Conservation (phyloP, 2,888 invertebrate genomes). For the Celastrina argiolus region DNA sequence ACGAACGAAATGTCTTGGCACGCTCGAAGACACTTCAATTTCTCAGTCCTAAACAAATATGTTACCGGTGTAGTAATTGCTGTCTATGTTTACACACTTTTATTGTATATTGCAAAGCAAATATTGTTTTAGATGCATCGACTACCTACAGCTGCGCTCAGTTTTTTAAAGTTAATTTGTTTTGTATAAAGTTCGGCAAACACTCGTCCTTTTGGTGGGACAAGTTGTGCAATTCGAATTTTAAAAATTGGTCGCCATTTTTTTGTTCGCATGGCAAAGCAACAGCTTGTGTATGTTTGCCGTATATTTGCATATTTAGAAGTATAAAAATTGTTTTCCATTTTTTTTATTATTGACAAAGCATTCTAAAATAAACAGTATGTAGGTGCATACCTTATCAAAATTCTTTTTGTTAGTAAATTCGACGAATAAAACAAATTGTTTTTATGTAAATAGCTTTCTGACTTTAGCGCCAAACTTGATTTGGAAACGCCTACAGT, state of each 20-base stretch:
- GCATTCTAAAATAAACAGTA: constrained; percentile 3
- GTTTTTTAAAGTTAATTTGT: constrained; percentile 65
- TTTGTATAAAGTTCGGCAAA: constrained; percentile 5
- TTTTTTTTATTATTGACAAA: constrained; percentile 28
- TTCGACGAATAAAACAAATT: not conserved
- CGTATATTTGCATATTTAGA: not conserved
- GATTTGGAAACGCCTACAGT: constrained; percentile 55
- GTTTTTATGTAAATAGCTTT: not conserved
- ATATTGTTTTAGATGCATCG: constrained; percentile 73
- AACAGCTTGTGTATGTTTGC: not conserved
- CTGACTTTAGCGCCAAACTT: constrained; percentile 40
- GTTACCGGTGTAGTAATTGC: constrained; percentile 74
- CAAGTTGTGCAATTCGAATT: constrained; percentile 3
- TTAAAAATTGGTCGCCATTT: not conserved
- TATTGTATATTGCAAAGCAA: constrained; percentile 73
- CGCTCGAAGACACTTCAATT: constrained; percentile 73
- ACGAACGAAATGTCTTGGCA: constrained; percentile 65
- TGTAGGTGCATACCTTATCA: not conserved
- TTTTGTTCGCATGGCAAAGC: not conserved
- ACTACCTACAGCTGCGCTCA: constrained; percentile 63
- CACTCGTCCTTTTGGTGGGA: not conserved
- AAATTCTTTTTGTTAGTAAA: not conserved
- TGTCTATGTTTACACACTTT: constrained; percentile 71
- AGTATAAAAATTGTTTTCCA: constrained; percentile 39
- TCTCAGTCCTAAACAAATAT: constrained; percentile 76